Conservation (phyloP, 2,797 vertebrate species). For the Neosilurus hyrtlii region DNA sequence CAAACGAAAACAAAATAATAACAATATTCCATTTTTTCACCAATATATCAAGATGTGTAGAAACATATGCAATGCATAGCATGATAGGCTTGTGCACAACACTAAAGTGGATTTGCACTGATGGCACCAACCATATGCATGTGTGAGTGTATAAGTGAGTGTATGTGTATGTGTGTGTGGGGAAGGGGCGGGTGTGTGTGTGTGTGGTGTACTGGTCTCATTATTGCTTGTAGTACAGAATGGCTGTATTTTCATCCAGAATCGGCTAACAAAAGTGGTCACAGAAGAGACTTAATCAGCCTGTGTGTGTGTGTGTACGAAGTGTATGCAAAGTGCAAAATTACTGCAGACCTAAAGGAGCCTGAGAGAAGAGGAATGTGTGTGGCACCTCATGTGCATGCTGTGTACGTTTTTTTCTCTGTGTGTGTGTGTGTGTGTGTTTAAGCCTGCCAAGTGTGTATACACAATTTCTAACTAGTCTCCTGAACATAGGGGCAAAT, state of each 20-base stretch:
- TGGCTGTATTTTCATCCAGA: constrained; percentile 22
- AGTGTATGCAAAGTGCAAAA: constrained; percentile 50
- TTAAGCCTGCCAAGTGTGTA: constrained; percentile 39
- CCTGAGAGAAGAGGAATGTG: constrained; percentile 68
- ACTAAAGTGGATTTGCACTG: constrained; percentile 53
- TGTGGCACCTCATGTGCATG: constrained; percentile 53
- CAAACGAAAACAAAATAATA: constrained; percentile 64
- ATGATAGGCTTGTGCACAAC: constrained; percentile 64
- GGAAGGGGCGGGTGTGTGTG: not conserved
- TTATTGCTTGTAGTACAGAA: constrained; percentile 8
- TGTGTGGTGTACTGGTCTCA: constrained; percentile 9
- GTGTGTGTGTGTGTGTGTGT: constrained; percentile 51
- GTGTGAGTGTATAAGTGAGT: not conserved
- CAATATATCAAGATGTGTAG: constrained; percentile 57
- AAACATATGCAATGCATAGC: constrained; percentile 68
- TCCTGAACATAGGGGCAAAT: constrained; percentile 30
- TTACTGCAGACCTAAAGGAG: constrained; percentile 61
- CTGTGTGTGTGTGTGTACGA: not conserved
- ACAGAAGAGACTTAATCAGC: constrained; percentile 26
- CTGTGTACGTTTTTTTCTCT: constrained; percentile 45
- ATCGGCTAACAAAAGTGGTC: constrained; percentile 21
- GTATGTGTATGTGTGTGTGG: not conserved
- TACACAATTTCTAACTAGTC: not conserved
- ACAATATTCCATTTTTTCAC: constrained; percentile 55
- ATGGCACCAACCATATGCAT: constrained; percentile 53